Evolutionary conservation across 2,797 vertebrate species (phyloP), one percentile per base, ranked within the genome.

Genomic region (Glossophaga mutica): DNA sequence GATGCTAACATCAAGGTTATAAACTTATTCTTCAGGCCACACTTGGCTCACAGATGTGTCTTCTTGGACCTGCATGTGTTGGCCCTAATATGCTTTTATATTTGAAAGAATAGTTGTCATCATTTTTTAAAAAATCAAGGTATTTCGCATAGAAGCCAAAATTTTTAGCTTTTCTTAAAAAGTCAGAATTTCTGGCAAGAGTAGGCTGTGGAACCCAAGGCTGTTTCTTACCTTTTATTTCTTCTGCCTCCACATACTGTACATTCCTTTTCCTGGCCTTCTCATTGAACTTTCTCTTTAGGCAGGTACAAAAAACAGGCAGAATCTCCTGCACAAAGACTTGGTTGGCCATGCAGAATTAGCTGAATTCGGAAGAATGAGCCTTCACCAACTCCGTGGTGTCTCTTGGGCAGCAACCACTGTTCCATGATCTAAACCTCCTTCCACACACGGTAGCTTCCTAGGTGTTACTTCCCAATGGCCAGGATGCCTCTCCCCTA

Each of bases 151-250:
- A 24, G 32, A 82, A 44, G n/a, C 22, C 50, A 39, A 62, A 46
- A 81, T 16, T 26, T 65, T 24, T 14, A 70, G 48, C 46, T 48
- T 86, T 81, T 59, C 62, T 90, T 74, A 15, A 57, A 62, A 83
- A 62, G 55, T 79, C 21, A 89, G 70, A 48, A 46, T 37, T 73
- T 57, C 39, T 50, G 70, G 67, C 18, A 74, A 21, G 18, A 39
- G 18, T 24, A 70, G 37, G 16, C 32, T 50, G 8, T 59, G 57
- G 26, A 59, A 18, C 74, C 84, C 89, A 12, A 74, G 62, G 87
- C 95, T 93, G 29, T 88, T 94, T 90, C 89, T 92, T 57, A 77
- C 29, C 46, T 19, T 70, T 83, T 48, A 37, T 73, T 92, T 88
- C 92, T 81, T 87, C 91, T 94, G 81, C 95, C 77, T n/a, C 71